Base-by-base conservation (phyloP, 2,888 invertebrate genomes). In the Lasioglossum leucozonium region DNA sequence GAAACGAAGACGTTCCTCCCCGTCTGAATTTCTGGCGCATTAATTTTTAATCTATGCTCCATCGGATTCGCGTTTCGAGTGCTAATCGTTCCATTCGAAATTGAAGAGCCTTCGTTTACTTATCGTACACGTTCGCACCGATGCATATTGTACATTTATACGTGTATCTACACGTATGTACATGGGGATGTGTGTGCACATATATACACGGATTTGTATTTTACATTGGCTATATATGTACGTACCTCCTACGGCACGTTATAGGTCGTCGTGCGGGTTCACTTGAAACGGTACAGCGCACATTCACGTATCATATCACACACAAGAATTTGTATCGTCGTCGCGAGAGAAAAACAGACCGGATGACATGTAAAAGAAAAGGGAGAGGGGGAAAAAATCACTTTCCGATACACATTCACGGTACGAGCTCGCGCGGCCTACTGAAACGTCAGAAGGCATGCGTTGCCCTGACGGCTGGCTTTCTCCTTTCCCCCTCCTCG, bases 401-500 rank as follows among this genome's bases (percentile, higher is more conserved):
- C 62, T 13, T 37, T 16, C 22, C 2, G 13, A n/a, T 3, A n/a
- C 34, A 65, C 65, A 40, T 40, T 16, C 18, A 77, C 85, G 79
- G 42, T 37, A 77, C 55, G 30, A 86, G 74, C 81, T 86, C 86
- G 86, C 86, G 86, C 86, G 82, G 82, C 78, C 86, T 76, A 86
- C 86, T 85, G 82, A 85, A 84, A 84, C 79, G 79, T 84, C 85
- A 84, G 76, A 79, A 84, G 77, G 77, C 84, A 84, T 85, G 85
- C 85, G 85, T 85, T 85, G 76, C 85, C 79, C 84, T 85, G 85
- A 85, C 72, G 84, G 79, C 58, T 76, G 34, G 72, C 65, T 79
- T 79, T 72, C 76, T 72, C 77, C 77, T 40, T 67, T 37, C 76
- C 67, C 72, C 51, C 73, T 30, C 77, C 40, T 37, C 44, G 30